A percentile compares a stretch with the other conserved stretches of the same genome.
Evolutionary conservation across 2,113 vertebrate species (phyloP).

Genomic region (Centropus bengalensis): DNA sequence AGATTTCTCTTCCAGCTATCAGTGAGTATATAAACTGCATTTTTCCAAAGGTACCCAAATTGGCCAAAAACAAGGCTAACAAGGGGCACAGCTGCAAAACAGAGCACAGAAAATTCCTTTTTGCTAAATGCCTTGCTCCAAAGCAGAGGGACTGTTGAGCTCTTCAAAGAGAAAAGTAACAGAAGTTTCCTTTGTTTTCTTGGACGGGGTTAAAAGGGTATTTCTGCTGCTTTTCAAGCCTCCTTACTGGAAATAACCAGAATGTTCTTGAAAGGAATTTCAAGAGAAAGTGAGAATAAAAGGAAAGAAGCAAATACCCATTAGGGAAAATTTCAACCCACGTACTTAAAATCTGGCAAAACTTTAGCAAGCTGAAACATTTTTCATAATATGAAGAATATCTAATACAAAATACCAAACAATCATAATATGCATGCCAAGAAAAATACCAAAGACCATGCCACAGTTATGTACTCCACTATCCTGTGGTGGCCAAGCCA

Average conservation of each 20-base stretch:
- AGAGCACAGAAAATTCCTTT: background rate
- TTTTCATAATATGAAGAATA: background rate
- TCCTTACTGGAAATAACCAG: constrained; percentile 22
- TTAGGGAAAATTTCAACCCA: background rate
- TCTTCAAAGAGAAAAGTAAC: constrained; percentile 42
- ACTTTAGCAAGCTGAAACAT: background rate
- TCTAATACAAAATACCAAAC: background rate
- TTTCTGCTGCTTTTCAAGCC: constrained; percentile 27
- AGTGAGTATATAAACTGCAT: background rate
- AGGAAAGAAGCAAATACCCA: background rate
- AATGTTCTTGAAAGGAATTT: constrained; percentile 6
- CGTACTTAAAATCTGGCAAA: background rate
- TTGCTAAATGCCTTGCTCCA: background rate
- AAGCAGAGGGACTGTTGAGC: background rate
- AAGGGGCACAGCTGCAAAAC: background rate
- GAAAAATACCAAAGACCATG: background rate
- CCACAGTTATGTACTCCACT: background rate
- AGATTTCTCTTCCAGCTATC: rapidly evolving
- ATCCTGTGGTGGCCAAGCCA: background rate
- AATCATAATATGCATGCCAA: background rate
- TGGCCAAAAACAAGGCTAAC: background rate
- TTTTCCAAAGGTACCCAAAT: background rate
- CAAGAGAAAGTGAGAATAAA: constrained; percentile 9
- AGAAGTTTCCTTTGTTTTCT: constrained; percentile 45
- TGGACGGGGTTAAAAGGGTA: constrained; percentile 7